Percentiles rank a stretch among this genome's conserved stretches.
Conservation (phyloP, 2,797 vertebrate species). For the Hydrolagus colliei region DNA sequence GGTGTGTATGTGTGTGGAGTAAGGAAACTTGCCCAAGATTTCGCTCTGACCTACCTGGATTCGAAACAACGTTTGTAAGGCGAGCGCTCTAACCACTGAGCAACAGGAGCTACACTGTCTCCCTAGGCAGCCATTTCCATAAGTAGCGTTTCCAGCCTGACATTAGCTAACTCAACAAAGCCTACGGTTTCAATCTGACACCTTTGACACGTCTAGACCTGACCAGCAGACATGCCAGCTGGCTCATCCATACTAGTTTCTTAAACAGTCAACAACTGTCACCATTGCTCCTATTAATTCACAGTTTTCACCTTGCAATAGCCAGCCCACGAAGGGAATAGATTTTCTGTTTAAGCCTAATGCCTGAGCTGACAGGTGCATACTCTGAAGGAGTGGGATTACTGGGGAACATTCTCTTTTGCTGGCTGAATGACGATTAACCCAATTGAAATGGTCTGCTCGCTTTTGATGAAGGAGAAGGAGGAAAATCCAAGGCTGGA, state of each 20-base stretch:
- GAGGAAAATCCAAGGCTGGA: background rate
- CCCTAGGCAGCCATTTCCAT: too few relatives aligned
- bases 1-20: too few relatives aligned
- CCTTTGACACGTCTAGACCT: too few relatives aligned
- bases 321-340: background rate
- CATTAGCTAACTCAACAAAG: too few relatives aligned
- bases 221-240: background rate
- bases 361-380: background rate
- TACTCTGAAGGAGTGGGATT: conserved; percentile 1
- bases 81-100: too few relatives aligned
- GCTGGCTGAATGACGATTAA: conserved; percentile 19
- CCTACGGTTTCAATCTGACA: too few relatives aligned
- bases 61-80: too few relatives aligned
- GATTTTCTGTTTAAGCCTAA: conserved; percentile 12
- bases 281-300: background rate
- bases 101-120: too few relatives aligned
- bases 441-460: background rate
- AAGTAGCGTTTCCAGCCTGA: too few relatives aligned
- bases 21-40: too few relatives aligned
- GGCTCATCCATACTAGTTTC: background rate
- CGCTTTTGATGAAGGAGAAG: background rate
- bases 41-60: too few relatives aligned
- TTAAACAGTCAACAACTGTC: background rate
- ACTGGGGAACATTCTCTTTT: background rate
- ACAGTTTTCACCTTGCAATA: background rate